Base-by-base conservation (phyloP, 1,140 invertebrate genomes). In the Odontomachus brunneus region DNA sequence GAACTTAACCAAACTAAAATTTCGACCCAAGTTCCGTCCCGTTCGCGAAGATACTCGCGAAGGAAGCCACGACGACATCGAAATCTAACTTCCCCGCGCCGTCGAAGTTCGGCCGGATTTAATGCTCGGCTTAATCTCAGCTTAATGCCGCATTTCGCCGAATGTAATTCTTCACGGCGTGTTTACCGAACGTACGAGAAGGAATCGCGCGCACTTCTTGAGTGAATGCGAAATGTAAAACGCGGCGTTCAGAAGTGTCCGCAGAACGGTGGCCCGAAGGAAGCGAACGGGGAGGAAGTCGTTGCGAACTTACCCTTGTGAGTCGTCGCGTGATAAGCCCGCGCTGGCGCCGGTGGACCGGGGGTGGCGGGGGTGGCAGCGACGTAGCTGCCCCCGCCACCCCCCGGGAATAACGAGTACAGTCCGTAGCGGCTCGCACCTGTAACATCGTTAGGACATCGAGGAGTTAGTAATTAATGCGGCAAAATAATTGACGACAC, bases 321-420 rank as follows among this genome's bases (percentile, higher is more conserved):
- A 92, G 92, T 95, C 90, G 91, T 94, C 80, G 94, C 92, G 91
- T 95, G 94, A 92, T 95, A 95, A 88, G 94, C 91, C 86, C 94
- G 92, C 66, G 93, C 93, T 84, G 94, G 90, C 90, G 93, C 92
- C 85, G 93, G 91, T 92, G 92, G 88, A 75, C 91, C 90, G 71
- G 94, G 92, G 92, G 89, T 94, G 92, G 89, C 91, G 89, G 91
- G 94, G 91, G 88, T 94, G 73, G 94, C 93, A 48, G 94, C 94
- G 82, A 93, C 92, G 59, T 93, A 91, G 85, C 93, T 91, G 69
- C 93, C 92, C 84, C 91, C 93, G 83, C 91, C 91, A 91, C 92
- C 91, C 84, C 95, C 94, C 63, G 95, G 94, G 92, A 95, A 95
- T 88, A 95, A 93, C 81, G 95, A 95, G 86, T 95, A 95, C 80